A percentile compares a stretch with the other conserved stretches of the same genome.
Evolutionary conservation across 2,888 invertebrate genomes (phyloP).

Genomic region (Oxystoma pomonae): DNA sequence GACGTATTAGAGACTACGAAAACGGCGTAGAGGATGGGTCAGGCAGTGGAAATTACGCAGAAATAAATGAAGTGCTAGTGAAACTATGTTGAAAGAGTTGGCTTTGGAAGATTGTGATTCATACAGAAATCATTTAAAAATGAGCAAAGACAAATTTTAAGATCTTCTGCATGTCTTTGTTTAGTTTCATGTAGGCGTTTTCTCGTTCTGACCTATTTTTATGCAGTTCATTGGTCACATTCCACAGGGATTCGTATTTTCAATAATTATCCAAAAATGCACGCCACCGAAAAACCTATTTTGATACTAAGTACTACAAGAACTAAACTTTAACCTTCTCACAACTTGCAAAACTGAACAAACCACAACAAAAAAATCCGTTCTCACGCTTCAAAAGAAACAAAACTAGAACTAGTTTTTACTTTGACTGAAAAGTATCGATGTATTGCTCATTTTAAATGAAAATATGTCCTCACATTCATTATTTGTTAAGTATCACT

Average conservation of each 20-base stretch:
- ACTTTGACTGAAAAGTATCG: not conserved
- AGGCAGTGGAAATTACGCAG: conserved; percentile 2
- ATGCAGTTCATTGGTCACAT: not conserved
- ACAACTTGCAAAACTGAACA: no score
- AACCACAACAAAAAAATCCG: not conserved
- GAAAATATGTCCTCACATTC: conserved; percentile 2
- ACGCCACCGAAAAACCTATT: no score
- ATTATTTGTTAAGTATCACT: not conserved
- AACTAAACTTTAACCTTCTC: no score
- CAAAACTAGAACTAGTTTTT: not conserved
- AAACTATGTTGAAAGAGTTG: not conserved
- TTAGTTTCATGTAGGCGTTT: no score
- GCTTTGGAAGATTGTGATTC: not conserved
- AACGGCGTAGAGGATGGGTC: conserved; percentile 2
- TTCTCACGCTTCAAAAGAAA: not conserved
- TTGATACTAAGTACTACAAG: no score
- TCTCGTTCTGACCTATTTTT: not conserved
- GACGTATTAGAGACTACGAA: not conserved
- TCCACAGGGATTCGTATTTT: no score
- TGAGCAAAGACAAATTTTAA: no score
- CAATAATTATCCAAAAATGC: no score
- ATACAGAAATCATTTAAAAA: not conserved
- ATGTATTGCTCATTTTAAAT: not conserved
- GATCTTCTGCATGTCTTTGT: no score
- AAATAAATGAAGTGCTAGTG: not conserved